Conservation (phyloP, 2,797 vertebrate species). For the Manis javanica region DNA sequence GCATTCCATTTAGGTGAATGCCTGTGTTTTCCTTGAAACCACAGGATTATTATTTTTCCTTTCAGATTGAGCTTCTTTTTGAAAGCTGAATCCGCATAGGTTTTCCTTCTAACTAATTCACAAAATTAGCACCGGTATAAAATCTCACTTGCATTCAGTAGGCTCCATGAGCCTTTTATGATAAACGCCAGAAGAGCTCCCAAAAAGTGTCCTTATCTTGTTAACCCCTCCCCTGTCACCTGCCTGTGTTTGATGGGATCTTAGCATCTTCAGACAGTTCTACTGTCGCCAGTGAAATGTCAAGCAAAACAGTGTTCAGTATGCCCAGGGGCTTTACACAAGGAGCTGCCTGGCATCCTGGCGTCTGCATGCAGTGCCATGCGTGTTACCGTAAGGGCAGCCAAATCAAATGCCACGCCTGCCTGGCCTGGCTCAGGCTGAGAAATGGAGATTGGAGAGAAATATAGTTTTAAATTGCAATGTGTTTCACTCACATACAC, state of each 20-base stretch:
- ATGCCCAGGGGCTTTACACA: slow-evolving; percentile 50
- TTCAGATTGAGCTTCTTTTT: slow-evolving; percentile 12
- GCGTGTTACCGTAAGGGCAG: neutral
- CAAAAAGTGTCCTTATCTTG: slow-evolving; percentile 71
- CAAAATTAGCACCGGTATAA: neutral
- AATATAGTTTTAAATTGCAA: slow-evolving; percentile 41
- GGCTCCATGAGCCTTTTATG: neutral
- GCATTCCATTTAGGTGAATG: neutral
- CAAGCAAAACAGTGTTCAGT: slow-evolving; percentile 71
- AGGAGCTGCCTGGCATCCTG: slow-evolving; percentile 29
- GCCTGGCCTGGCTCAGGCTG: neutral
- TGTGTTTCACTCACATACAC: slow-evolving; percentile 5
- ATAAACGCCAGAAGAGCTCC: slow-evolving; percentile 70
- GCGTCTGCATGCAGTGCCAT: neutral
- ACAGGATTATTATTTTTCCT: slow-evolving; percentile 29
- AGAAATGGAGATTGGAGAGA: slow-evolving; percentile 7
- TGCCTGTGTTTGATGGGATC: slow-evolving; percentile 7
- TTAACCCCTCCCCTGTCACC: slow-evolving; percentile 78
- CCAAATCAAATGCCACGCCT: neutral
- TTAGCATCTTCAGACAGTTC: slow-evolving; percentile 45
- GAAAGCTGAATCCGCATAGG: slow-evolving; percentile 1
- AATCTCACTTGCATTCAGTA: slow-evolving; percentile 33
- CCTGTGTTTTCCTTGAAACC: slow-evolving; percentile 12
- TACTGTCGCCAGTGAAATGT: slow-evolving; percentile 81
- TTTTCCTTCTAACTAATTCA: neutral